phyloP scores from a whole-genome alignment of 2,888 invertebrate genomes.

The Amblyteles armatorius region DNA sequence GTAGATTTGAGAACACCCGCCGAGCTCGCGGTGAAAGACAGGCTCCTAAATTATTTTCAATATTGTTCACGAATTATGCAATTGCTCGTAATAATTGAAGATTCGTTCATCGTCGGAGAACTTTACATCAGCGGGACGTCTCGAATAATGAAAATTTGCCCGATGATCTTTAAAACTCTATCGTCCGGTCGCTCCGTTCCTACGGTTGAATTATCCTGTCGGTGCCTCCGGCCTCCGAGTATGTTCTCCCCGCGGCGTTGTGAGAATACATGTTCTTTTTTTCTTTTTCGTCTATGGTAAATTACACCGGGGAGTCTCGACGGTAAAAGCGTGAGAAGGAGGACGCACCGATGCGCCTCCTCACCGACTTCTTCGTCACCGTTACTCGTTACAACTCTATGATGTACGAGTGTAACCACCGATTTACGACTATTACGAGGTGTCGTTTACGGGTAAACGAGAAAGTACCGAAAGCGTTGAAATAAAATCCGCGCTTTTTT shows the following conservation, averaged over 20 bases:
- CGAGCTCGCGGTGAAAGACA: slow-evolving; percentile 1
- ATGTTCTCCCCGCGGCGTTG: slow-evolving; percentile 25
- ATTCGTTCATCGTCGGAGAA: slow-evolving; percentile 6
- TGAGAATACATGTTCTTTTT: slow-evolving; percentile 64
- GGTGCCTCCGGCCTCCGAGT: slow-evolving; percentile 28
- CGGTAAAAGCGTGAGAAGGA: slow-evolving; percentile 71
- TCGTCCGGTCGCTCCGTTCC: neutral
- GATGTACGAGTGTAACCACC: slow-evolving; percentile 3
- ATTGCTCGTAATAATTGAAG: slow-evolving; percentile 52
- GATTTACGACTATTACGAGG: slow-evolving; percentile 37
- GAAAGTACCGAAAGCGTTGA: neutral
- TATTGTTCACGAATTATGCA: slow-evolving; percentile 48
- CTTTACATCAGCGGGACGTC: neutral
- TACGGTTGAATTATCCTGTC: slow-evolving; percentile 18
- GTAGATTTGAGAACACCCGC: slow-evolving; percentile 8
- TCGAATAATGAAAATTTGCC: slow-evolving; percentile 9
- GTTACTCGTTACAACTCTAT: slow-evolving; percentile 17
- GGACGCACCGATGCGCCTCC: slow-evolving; percentile 52
- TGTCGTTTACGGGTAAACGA: neutral
- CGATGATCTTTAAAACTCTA: slow-evolving; percentile 28
- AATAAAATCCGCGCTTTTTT: neutral
- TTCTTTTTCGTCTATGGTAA: slow-evolving; percentile 65
- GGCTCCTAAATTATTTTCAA: slow-evolving; percentile 10
- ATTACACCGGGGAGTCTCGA: slow-evolving; percentile 39
- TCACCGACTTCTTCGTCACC: slow-evolving; percentile 3